Evolutionary conservation across 2,888 invertebrate genomes (phyloP).

Genomic region (Megalurothrips usitatus): DNA sequence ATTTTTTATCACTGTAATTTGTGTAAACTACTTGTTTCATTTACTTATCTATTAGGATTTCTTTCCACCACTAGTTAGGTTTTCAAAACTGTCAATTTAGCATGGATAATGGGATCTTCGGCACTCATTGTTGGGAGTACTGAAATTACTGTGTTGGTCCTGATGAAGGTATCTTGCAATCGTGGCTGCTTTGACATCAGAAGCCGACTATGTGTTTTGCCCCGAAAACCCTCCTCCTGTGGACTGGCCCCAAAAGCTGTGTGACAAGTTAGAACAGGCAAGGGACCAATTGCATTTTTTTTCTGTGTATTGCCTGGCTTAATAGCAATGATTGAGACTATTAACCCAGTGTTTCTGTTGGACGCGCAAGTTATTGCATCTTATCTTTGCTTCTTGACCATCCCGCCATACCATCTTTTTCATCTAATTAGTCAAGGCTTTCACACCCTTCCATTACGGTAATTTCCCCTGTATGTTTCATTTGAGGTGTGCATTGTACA

Average conservation of each 20-base stretch:
- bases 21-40: constrained; percentile 18
- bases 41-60: not conserved
- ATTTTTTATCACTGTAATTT: not conserved
- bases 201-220: constrained; percentile 98
- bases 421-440: too few species aligned
- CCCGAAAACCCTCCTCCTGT: constrained; percentile 94
- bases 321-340: not conserved
- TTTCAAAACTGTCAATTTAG: not conserved
- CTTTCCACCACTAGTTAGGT: not conserved
- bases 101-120: not conserved
- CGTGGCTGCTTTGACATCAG: constrained; percentile 91
- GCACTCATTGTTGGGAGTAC: constrained; percentile 3
- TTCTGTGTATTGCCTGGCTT: not conserved
- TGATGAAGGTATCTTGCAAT: constrained; percentile 86
- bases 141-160: constrained; percentile 19
- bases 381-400: not conserved
- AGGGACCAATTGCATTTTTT: constrained; percentile 41
- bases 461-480: too few species aligned
- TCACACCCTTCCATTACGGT: too few species aligned
- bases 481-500: too few species aligned
- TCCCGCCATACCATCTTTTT: not conserved
- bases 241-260: constrained; percentile 91
- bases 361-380: not conserved
- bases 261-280: constrained; percentile 92
- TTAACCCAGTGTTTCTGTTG: not conserved